Evolutionary conservation across 2,113 vertebrate genomes (phyloP).

Genomic region (Willisornis vidua): DNA sequence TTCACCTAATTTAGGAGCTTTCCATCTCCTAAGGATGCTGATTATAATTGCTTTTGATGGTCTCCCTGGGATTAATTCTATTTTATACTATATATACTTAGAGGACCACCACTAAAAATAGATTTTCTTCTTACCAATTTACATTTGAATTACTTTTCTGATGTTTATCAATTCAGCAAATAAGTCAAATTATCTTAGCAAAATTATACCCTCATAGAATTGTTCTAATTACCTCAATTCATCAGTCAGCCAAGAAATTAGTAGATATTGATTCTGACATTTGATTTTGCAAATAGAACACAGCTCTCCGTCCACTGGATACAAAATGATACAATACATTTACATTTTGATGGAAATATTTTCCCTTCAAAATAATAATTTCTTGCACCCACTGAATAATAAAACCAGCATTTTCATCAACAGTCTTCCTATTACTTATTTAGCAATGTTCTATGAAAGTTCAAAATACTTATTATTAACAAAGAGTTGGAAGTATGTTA

Average conservation of each 20-base stretch:
- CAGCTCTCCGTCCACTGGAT: background rate
- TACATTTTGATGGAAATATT: background rate
- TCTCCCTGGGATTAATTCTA: background rate
- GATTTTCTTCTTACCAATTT: background rate
- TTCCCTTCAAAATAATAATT: background rate
- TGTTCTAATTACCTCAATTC: background rate
- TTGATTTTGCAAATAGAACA: background rate
- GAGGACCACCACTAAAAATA: background rate
- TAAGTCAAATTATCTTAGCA: background rate
- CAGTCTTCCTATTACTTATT: background rate
- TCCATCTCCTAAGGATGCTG: background rate
- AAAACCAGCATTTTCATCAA: background rate
- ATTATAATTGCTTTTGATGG: background rate
- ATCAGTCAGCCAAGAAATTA: background rate
- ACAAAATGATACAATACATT: background rate
- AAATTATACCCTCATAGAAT: background rate
- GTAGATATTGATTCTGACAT: background rate
- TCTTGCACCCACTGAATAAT: background rate
- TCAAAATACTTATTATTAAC: background rate
- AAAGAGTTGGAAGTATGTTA: background rate
- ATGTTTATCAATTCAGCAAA: background rate
- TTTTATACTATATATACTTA: background rate
- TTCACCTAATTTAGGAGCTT: background rate
- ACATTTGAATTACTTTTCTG: background rate
- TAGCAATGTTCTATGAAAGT: background rate